These are phyloP conservation scores for Conops quadrifasciatus DNA, from an alignment of 2,888 invertebrate species.

Conservation along the genomic window DNA sequence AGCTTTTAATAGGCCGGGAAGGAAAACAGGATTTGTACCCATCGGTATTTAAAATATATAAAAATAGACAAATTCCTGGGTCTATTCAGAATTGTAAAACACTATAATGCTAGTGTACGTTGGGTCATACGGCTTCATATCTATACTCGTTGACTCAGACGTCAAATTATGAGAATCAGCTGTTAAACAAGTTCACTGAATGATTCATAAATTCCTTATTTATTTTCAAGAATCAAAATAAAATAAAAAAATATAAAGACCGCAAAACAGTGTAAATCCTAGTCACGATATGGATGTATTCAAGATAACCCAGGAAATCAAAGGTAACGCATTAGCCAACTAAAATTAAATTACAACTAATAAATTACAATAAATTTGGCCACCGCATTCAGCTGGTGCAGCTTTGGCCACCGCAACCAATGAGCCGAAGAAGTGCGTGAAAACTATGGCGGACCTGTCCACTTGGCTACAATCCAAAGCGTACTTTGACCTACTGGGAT, in stretches of 20 bases:
- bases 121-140: no score
- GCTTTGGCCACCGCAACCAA: not conserved
- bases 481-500: constrained; percentile 85
- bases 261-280: not conserved
- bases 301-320: not conserved
- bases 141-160: no score
- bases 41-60: no score
- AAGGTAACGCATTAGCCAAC: not conserved
- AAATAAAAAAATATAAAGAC: not conserved
- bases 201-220: no score
- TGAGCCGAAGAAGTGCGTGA: constrained; percentile 50
- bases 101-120: no score
- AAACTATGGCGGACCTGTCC: constrained; percentile 69
- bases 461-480: constrained; percentile 86
- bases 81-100: no score
- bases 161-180: no score
- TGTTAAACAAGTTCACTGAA: no score
- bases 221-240: not conserved
- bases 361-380: not conserved
- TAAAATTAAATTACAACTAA: no score
- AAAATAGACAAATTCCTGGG: no score
- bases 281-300: constrained; percentile 6
- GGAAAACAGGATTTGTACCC: no score
- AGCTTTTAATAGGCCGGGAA: no score
- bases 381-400: not conserved